Evolutionary conservation across 2,113 vertebrate species (phyloP), one percentile per base, ranked within the genome.

Genomic region (Malurus cyaneus): DNA sequence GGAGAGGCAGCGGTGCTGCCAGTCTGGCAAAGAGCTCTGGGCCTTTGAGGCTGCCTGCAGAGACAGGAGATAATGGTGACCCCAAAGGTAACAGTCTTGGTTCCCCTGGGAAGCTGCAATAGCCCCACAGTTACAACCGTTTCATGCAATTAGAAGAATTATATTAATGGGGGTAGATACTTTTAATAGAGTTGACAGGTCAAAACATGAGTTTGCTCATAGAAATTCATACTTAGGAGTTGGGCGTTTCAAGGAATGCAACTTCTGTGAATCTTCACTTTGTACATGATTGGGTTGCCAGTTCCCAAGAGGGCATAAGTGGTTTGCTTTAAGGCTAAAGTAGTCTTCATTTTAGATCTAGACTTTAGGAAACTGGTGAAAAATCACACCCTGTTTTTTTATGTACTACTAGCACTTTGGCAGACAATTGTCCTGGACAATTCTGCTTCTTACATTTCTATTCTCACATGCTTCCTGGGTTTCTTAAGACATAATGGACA

Each of bases 101-200:
- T 80, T 78, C 26, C 44, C 24, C 5, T 46, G 29, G 10, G 39
- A 73, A 73, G 29, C 67, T 65, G 66, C 50, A 82, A 4, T 19
- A 80, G 61, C 85, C 88, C 42, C 92, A 82, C 31, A 82, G 57
- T 92, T 73, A 65, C 12, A 94, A 92, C 53, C 0, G 2, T 69
- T 93, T 49, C 70, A 80, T 80, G 77, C 74, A 92, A 57, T 94
- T 89, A 79, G 36, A 83, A 78, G 34, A 62, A 47, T 92, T 60
- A 65, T 1, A 0, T 73, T 57, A 69, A n/a, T 0, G 0, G 25
- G 7, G 14, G 15, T 49, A 53, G 78, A 42, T 82, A 24, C 39
- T 39, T 76, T 72, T 76, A 39, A 52, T 85, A 39, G 53, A 6
- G 17, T 64, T 71, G 52, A 21, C 90, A 88, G 90, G 82, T 89